Evolutionary conservation across 2,797 vertebrate genomes (phyloP), one percentile per base, ranked within the genome.

Genomic region (Danio aesculapii): DNA sequence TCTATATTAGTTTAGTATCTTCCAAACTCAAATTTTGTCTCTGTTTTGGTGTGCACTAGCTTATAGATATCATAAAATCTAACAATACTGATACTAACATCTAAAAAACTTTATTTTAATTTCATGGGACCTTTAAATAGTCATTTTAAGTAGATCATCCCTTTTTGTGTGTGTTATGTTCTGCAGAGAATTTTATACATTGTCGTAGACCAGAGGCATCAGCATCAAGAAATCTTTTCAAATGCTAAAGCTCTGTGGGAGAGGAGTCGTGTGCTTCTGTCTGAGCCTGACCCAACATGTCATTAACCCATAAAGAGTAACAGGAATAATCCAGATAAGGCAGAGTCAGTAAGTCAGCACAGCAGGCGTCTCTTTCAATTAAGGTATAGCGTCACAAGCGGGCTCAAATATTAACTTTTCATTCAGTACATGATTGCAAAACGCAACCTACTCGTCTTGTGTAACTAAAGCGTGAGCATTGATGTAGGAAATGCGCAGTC

Each of bases 371-470:
- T 43, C 14, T 17, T 63, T 49, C n/a, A 43, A 61, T 62, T 72
- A 41, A 59, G 43, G 39, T 46, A 6, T 30, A 30, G 61, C 4
- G 58, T 44, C 58, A 79, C 47, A 14, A 44, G 30, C 3, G 5
- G 67, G 77, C n/a, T 79, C 52, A 79, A 43, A 69, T 70, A 8
- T 69, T 70, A 70, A 79, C 76, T 52, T 78, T 68, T 49, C 16
- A 30, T n/a, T 30, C 10, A 16, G 16, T 10, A 49, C 46, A 79
- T 8, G 55, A 58, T 30, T 55, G 50, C 62, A 57, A 77, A 77
- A 14, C 17, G 19, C 62, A 67, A 39, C 39, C 17, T 5, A 49
- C 49, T 68, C 39, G 19, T 58, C 39, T 79, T 79, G 46, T 69
- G 76, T 61, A 70, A 70, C 17, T 62, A 53, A 30, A 55, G 43